A percentile compares a stretch with the other conserved stretches of the same genome.
Conservation (phyloP, 2,113 vertebrate species). For the Scomber japonicus region DNA sequence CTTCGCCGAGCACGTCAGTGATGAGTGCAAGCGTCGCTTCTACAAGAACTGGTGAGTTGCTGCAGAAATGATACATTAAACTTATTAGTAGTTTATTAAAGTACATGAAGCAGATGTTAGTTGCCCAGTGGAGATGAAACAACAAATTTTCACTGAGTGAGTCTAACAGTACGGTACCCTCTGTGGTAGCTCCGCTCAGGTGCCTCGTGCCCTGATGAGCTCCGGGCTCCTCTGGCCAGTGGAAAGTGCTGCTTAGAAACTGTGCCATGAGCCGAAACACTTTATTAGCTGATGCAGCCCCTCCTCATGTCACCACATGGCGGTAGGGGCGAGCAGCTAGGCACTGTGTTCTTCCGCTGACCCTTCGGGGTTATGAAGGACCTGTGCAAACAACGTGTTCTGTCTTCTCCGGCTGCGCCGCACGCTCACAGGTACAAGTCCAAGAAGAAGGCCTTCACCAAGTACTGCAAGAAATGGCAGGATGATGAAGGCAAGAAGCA, state of each 20-base stretch:
- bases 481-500: constrained; percentile 99
- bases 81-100: fast-evolving
- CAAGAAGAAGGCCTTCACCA: constrained; percentile 99
- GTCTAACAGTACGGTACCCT: constrained; percentile 79
- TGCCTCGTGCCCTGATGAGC: constrained; percentile 93
- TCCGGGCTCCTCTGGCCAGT: constrained; percentile 96
- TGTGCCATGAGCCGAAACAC: constrained; percentile 91
- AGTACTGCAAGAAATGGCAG: constrained; percentile 99
- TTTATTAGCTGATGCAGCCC: constrained; percentile 42
- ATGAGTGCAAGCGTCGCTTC: constrained; percentile 98
- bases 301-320: neutral
- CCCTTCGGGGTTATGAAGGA: constrained; percentile 81
- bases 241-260: constrained; percentile 93
- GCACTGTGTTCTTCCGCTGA: constrained; percentile 84
- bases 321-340: constrained; percentile 67
- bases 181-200: constrained; percentile 94
- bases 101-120: constrained; percentile 64
- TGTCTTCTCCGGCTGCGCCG: constrained; percentile 71
- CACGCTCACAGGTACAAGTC: constrained; percentile 95
- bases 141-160: constrained; percentile 55
- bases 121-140: constrained; percentile 49
- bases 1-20: constrained; percentile 97
- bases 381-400: constrained; percentile 76
- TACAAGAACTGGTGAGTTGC: constrained; percentile 97
- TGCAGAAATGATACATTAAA: fast-evolving